Evolutionary conservation across 37 sponge, comb jelly and placozoan species (phyloP).

Genomic region (Halichondria panicea): DNA sequence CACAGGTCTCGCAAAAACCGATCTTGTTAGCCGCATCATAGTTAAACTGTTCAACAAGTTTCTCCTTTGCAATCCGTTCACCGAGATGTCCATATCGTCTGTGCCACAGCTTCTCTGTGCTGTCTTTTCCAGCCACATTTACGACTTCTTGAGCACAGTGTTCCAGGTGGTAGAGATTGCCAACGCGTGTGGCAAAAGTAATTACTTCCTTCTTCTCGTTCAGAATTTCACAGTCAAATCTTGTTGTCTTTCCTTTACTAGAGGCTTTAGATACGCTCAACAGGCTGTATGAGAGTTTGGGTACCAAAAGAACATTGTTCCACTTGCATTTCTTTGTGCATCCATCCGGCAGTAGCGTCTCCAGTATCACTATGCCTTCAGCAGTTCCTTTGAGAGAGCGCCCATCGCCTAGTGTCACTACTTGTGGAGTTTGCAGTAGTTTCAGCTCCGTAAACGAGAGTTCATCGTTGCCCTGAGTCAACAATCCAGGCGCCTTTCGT

Average conservation of each 20-base stretch:
- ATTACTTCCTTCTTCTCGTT: slow-evolving; percentile 14
- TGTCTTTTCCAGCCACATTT: slow-evolving; percentile 3
- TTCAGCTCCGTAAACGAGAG: too few relatives aligned
- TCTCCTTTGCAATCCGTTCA: slow-evolving; percentile 23
- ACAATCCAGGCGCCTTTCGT: too few relatives aligned
- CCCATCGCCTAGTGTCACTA: slow-evolving; percentile 12
- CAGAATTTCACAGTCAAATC: slow-evolving; percentile 29
- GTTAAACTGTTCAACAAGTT: slow-evolving; percentile 36
- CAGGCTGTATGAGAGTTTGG: slow-evolving; percentile 26
- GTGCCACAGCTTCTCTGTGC: slow-evolving; percentile 43
- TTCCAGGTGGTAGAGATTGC: slow-evolving; percentile 45
- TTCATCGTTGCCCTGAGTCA: too few relatives aligned
- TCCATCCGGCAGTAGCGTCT: slow-evolving; percentile 28
- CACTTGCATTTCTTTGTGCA: slow-evolving; percentile 13
- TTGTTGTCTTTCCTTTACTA: slow-evolving; percentile 19
- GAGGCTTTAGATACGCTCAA: slow-evolving; percentile 35
- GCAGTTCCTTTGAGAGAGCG: background rate
- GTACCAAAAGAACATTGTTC: slow-evolving; percentile 27
- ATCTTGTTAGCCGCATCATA: slow-evolving; percentile 29
- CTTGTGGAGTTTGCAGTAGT: too few relatives aligned
- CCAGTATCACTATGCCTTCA: slow-evolving; percentile 12
- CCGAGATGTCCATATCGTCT: slow-evolving; percentile 52
- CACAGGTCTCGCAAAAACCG: slow-evolving; percentile 48
- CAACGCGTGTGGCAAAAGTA: slow-evolving; percentile 6
- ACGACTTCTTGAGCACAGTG: background rate